These are phyloP conservation scores for Charina bottae DNA, from an alignment of 2,113 vertebrate genomes.

Conservation along the genomic window DNA sequence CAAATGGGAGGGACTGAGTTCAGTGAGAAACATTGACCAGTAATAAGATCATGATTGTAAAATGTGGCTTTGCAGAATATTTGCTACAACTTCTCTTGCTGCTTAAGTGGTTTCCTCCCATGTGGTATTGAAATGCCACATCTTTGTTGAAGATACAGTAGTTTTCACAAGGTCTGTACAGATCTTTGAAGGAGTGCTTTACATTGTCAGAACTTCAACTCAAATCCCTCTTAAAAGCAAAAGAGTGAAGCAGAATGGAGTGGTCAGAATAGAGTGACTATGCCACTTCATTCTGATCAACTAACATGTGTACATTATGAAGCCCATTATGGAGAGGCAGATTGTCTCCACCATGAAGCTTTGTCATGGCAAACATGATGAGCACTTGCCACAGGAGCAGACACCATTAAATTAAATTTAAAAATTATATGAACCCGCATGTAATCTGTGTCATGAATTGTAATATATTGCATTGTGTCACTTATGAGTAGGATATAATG, in stretches of 20 bases:
- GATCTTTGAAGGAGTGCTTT: background rate
- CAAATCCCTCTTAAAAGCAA: background rate
- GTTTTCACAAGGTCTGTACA: background rate
- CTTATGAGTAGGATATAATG: background rate
- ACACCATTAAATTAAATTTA: background rate
- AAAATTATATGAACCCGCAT: background rate
- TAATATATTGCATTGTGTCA: background rate
- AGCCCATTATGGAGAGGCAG: background rate
- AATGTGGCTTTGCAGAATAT: background rate
- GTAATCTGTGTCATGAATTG: background rate
- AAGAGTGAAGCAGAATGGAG: background rate
- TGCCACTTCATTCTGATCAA: background rate
- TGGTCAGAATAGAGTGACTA: background rate
- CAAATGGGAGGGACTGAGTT: background rate
- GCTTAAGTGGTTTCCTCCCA: background rate
- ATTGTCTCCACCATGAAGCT: background rate
- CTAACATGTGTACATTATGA: background rate
- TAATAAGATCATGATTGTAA: background rate
- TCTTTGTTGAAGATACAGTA: background rate
- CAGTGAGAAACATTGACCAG: background rate
- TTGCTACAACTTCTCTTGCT: background rate
- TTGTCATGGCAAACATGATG: background rate
- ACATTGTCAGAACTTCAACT: background rate
- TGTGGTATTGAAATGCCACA: background rate
- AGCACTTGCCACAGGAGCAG: background rate